Evolutionary conservation across 1,140 invertebrate genomes (phyloP), one percentile per base, ranked within the genome.

Genomic region (Euglossa dilemma): DNA sequence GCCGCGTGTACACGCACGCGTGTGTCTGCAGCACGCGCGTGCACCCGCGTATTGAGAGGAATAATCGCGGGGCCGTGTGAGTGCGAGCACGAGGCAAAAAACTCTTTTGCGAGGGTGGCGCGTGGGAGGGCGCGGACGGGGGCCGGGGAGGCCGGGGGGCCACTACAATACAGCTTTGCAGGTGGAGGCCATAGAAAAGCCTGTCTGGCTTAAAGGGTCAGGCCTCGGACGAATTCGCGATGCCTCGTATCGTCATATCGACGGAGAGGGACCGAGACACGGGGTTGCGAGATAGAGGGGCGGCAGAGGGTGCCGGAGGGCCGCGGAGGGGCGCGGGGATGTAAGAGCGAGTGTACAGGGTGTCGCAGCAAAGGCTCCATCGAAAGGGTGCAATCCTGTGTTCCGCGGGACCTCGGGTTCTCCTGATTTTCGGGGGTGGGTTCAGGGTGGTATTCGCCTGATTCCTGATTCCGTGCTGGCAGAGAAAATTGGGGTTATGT

Each of bases 171-270:
- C 90, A 90, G 87, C 87, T 82, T 78, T 85, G 87, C 89, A 92
- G 88, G 87, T 91, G 88, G 89, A 91, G 89, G 90, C 91, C 91
- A 92, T 92, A 92, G 92, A 92, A 93, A 92, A 92, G 89, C 88
- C 76, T 85, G 92, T 93, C 92, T 93, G 92, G 91, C 91, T 93
- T 93, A 93, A 93, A 93, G 92, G 90, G 92, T 92, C 89, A 90
- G 87, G 83, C 85, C 90, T 90, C 83, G 87, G 80, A 92, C 80
- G 83, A 79, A 88, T 85, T 74, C 83, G 64, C 88, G 88, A 63
- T 77, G 45, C 74, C 64, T 75, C 54, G 63, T 77, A 77, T 83
- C 54, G 80, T 76, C 72, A n/a, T 67, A 57, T 76, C 72, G 80
- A 57, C 63, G 59, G 20, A 23, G 36, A 66, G 25, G 9, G 45